A percentile compares a stretch with the other conserved stretches of the same genome.
phyloP scores from a whole-genome alignment of 2,113 vertebrate genomes.

The Ptilonorhynchus violaceus region DNA sequence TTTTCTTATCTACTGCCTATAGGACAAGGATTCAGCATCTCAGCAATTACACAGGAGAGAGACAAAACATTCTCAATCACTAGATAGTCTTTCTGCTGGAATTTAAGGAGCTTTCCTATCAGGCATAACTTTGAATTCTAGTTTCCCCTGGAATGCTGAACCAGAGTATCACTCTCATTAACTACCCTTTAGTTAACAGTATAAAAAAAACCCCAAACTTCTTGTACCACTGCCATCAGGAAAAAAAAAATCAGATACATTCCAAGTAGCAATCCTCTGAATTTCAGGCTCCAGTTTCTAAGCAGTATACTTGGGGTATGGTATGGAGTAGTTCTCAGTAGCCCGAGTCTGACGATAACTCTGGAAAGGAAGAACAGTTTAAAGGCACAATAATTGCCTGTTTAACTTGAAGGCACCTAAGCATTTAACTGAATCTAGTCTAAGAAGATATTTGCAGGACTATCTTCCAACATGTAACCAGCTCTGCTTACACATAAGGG shows the following conservation, averaged over 20 bases:
- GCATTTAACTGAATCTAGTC: neutral
- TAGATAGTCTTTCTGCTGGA: neutral
- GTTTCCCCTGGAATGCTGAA: neutral
- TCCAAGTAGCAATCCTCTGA: neutral
- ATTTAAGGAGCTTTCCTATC: neutral
- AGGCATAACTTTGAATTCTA: neutral
- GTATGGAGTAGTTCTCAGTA: neutral
- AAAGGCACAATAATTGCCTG: neutral
- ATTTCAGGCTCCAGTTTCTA: neutral
- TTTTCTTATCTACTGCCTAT: neutral
- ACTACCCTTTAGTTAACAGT: neutral
- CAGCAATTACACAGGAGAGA: neutral
- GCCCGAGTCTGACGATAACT: neutral
- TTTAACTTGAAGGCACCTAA: neutral
- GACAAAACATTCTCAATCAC: neutral
- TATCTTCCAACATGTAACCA: neutral
- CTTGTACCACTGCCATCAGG: neutral
- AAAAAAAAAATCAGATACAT: neutral
- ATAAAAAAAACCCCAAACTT: neutral
- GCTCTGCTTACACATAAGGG: neutral
- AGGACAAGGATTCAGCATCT: neutral
- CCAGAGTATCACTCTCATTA: neutral
- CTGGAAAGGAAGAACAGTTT: neutral
- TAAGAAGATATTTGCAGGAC: neutral
- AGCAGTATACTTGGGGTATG: neutral